A percentile compares a stretch with the other conserved stretches of the same genome.
These are phyloP conservation scores for Philhelius pedissequus DNA, from an alignment of 2,888 invertebrate genomes.

Conservation along the genomic window DNA sequence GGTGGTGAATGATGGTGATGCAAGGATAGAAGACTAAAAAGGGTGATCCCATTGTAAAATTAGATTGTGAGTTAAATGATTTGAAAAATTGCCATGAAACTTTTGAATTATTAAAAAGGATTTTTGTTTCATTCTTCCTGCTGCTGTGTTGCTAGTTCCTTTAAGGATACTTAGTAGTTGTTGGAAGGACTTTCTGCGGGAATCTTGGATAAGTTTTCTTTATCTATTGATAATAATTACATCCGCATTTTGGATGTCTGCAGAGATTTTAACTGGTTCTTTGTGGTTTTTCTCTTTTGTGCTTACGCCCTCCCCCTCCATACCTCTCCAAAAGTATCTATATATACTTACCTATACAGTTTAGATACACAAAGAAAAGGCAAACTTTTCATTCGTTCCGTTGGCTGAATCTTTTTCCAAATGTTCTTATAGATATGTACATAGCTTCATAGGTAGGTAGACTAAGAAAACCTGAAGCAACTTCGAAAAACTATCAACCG, in stretches of 20 bases:
- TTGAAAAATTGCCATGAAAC: slow-evolving; percentile 55
- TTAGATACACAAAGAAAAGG: neutral
- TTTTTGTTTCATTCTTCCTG: neutral
- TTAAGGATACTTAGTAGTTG: neutral
- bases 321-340: neutral
- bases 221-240: slow-evolving; percentile 51
- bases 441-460: neutral
- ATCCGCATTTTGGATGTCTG: slow-evolving; percentile 60
- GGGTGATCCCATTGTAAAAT: neutral
- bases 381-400: slow-evolving; percentile 66
- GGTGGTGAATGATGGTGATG: too few species aligned
- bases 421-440: neutral
- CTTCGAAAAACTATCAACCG: slow-evolving; percentile 67
- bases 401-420: slow-evolving; percentile 55
- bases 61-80: slow-evolving; percentile 47
- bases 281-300: slow-evolving; percentile 50
- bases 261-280: slow-evolving; percentile 46
- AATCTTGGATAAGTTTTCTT: slow-evolving; percentile 6
- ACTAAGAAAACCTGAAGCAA: slow-evolving; percentile 62
- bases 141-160: too few species aligned
- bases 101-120: slow-evolving; percentile 58
- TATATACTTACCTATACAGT: neutral
- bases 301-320: too few species aligned
- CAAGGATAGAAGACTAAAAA: neutral
- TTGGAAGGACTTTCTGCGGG: neutral